Evolutionary conservation across 2,797 vertebrate genomes (phyloP).

Genomic region (Cichlasoma orientale): DNA sequence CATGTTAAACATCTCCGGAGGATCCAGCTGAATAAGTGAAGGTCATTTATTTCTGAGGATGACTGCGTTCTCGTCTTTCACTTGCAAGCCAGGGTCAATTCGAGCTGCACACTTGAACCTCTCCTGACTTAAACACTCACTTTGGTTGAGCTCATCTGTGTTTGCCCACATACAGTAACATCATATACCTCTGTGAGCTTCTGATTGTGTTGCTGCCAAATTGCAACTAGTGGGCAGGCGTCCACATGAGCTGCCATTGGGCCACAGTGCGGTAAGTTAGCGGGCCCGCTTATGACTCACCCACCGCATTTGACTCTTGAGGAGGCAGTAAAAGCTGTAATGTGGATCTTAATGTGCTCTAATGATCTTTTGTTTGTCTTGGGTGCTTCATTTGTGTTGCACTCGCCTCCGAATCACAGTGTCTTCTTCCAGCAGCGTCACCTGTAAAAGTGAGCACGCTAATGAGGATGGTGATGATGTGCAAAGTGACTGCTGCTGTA

Average conservation of each 20-base stretch:
- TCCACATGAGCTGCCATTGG: conserved; percentile 63
- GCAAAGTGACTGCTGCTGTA: conserved; percentile 40
- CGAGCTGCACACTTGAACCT: conserved; percentile 36
- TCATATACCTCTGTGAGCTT: conserved; percentile 44
- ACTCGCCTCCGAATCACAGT: neutral
- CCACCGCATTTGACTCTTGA: conserved; percentile 57
- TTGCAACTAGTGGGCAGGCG: conserved; percentile 64
- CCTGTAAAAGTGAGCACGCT: conserved; percentile 60
- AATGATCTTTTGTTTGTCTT: conserved; percentile 69
- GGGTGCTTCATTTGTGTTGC: conserved; percentile 17
- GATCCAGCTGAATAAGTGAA: conserved; percentile 3
- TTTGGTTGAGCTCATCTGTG: conserved; percentile 23
- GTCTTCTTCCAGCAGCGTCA: conserved; percentile 52
- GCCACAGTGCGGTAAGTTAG: conserved; percentile 44
- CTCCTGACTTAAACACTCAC: conserved; percentile 36
- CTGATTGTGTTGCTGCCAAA: conserved; percentile 55
- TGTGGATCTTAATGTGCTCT: conserved; percentile 81
- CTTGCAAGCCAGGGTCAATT: conserved; percentile 22
- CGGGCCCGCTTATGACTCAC: conserved; percentile 63
- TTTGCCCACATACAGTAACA: conserved; percentile 60
- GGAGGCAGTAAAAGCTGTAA: conserved; percentile 68
- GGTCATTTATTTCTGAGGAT: conserved; percentile 12
- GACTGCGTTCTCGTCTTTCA: conserved; percentile 10
- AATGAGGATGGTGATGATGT: conserved; percentile 55
- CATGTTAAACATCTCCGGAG: conserved; percentile 46